Evolutionary conservation across 2,113 vertebrate species (phyloP), one percentile per base, ranked within the genome.

Genomic region (Osmerus eperlanus): DNA sequence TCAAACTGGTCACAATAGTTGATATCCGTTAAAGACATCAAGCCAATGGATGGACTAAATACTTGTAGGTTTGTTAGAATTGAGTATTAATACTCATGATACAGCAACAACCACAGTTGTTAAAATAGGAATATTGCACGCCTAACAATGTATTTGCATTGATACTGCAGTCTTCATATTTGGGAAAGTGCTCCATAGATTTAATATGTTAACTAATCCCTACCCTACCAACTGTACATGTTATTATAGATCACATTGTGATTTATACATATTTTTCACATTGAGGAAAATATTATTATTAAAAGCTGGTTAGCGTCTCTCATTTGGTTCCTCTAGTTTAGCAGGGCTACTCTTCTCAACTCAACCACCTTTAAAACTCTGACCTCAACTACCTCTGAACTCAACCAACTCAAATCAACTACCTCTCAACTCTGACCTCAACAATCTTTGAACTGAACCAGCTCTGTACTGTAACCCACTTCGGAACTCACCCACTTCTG

Each of bases 151-250:
- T 62, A 68, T 77, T 76, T 85, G 67, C 74, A 81, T 73, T 72
- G 74, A 71, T 74, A 51, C 19, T 70, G 64, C 55, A 53, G 15
- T 52, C 56, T 67, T 67, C 41, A 53, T 78, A 36, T 67, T 72
- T 70, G 29, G 53, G 52, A 85, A 85, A 78, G 81, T 81, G 77
- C 75, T 76, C 4, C 18, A 70, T 70, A 68, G 23, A 67, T 65
- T 4, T 75, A 55, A 60, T 66, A 65, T 18, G 18, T 3, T 47
- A 16, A 47, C n/a, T 56, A 32, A 14, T 69, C 16, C 18, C 36
- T 29, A 68, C 29, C 11, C 58, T 36, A 64, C 51, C 41, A 11
- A 47, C 41, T 47, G 41, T 47, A 47, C 41, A 47, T 47, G 54
- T 61, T 59, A 16, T 60, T 19, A 60, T 60, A 13, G 58, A 60